phyloP scores from a whole-genome alignment of 2,113 vertebrate species.

The Protomyctophum bolini region DNA sequence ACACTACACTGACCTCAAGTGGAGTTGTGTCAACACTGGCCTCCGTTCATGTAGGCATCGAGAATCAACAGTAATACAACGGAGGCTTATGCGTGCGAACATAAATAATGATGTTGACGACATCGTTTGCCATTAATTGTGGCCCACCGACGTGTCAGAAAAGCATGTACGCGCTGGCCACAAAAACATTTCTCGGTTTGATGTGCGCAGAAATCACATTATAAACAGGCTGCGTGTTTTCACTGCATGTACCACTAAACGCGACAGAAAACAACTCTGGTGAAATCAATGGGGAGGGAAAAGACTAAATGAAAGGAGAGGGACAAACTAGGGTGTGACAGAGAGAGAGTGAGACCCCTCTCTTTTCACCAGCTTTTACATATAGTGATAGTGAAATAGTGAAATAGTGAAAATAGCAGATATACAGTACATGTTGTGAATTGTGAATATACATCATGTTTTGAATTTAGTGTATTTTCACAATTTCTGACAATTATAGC shows the following conservation, averaged over 20 bases:
- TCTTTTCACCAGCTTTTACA: not conserved
- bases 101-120: conserved; percentile 29
- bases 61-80: conserved; percentile 33
- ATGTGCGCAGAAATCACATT: conserved; percentile 13
- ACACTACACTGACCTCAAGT: conserved; percentile 29
- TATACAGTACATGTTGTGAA: no score
- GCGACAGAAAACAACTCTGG: not conserved
- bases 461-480: no score
- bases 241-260: not conserved
- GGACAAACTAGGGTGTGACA: not conserved
- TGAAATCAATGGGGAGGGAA: not conserved
- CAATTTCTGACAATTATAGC: no score
- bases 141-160: conserved; percentile 19
- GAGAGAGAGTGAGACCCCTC: not conserved
- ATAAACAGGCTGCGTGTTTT: not conserved
- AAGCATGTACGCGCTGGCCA: conserved; percentile 44
- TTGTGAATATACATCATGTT: no score
- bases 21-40: conserved; percentile 42
- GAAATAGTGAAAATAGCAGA: no score
- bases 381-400: no score
- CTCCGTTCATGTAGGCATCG: conserved; percentile 30
- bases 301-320: not conserved
- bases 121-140: conserved; percentile 27
- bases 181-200: conserved; percentile 17
- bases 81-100: conserved; percentile 30